Evolutionary conservation across 2,797 vertebrate species (phyloP).

Genomic region (Sebastes hubbsi): DNA sequence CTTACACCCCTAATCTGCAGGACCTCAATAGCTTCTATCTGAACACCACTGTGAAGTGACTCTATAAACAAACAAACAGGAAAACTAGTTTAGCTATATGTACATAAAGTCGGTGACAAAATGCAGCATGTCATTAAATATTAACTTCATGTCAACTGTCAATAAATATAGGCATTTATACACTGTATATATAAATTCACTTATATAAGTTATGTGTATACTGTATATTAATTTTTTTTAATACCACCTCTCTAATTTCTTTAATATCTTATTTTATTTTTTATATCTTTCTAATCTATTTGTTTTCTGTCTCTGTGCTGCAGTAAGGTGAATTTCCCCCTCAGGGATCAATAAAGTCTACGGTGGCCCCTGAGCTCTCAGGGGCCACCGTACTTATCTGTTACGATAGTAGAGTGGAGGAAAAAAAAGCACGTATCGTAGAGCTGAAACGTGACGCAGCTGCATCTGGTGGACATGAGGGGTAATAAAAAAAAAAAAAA

Average conservation of each 20-base stretch:
- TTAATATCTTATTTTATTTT: not conserved
- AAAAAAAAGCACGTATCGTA: not conserved
- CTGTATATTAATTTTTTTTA: not conserved
- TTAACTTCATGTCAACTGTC: slow-evolving; percentile 4
- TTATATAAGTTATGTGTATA: not conserved
- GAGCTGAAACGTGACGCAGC: not conserved
- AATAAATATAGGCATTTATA: slow-evolving; percentile 21
- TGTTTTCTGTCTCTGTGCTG: not conserved
- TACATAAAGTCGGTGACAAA: not conserved
- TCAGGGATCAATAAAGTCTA: not conserved
- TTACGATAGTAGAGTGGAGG: not conserved
- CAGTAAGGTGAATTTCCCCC: not conserved
- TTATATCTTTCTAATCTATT: not conserved
- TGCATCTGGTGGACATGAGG: not conserved
- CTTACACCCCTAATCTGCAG: not conserved
- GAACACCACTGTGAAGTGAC: not conserved
- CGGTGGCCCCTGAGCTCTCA: not conserved
- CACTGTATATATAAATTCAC: slow-evolving; percentile 9
- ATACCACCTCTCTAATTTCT: not conserved
- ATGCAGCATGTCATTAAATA: not conserved
- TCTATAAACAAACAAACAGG: not conserved
- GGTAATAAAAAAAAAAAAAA: not conserved
- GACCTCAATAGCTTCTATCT: not conserved
- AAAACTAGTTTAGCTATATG: not conserved
- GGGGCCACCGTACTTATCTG: not conserved